Evolutionary conservation across 2,888 invertebrate species (phyloP).

Genomic region (Amphipyra tragopoginis): DNA sequence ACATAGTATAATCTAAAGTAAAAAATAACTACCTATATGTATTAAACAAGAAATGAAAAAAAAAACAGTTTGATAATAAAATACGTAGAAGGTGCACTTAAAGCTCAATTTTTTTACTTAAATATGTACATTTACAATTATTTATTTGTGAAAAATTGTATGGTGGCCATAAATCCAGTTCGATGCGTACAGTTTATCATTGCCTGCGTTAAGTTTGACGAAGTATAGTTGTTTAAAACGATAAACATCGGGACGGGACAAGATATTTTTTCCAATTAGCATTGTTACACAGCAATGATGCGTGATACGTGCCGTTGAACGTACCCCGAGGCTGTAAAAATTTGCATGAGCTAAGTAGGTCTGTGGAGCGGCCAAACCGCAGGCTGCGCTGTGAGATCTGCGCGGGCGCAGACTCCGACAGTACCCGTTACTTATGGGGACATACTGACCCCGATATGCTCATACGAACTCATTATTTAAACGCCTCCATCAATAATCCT

Average conservation of each 20-base stretch:
- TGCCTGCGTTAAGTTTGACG: slow-evolving; percentile 12
- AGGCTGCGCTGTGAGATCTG: slow-evolving; percentile 48
- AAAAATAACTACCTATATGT: too few relatives aligned
- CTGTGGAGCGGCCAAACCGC: slow-evolving; percentile 65
- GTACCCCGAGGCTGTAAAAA: slow-evolving; percentile 65
- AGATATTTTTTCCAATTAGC: slow-evolving; percentile 69
- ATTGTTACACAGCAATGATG: slow-evolving; percentile 65
- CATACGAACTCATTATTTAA: slow-evolving; percentile 70
- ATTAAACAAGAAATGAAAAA: too few relatives aligned
- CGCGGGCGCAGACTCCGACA: slow-evolving; percentile 76
- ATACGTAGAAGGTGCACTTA: too few relatives aligned
- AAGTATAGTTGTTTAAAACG: slow-evolving; percentile 30
- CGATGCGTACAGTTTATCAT: slow-evolving; percentile 6
- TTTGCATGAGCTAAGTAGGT: slow-evolving; percentile 75
- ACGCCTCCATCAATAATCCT: slow-evolving; percentile 62
- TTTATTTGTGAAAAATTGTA: too few relatives aligned
- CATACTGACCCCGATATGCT: slow-evolving; percentile 84
- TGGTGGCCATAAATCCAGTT: slow-evolving; percentile 15
- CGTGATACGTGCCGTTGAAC: slow-evolving; percentile 64
- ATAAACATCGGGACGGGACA: slow-evolving; percentile 26
- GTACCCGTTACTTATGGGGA: slow-evolving; percentile 77
- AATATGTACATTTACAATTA: too few relatives aligned
- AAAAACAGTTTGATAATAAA: too few relatives aligned
- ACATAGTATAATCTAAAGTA: too few relatives aligned
- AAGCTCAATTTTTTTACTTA: too few relatives aligned